Conservation (phyloP, 2,113 vertebrate species). For the Felis catus region DNA sequence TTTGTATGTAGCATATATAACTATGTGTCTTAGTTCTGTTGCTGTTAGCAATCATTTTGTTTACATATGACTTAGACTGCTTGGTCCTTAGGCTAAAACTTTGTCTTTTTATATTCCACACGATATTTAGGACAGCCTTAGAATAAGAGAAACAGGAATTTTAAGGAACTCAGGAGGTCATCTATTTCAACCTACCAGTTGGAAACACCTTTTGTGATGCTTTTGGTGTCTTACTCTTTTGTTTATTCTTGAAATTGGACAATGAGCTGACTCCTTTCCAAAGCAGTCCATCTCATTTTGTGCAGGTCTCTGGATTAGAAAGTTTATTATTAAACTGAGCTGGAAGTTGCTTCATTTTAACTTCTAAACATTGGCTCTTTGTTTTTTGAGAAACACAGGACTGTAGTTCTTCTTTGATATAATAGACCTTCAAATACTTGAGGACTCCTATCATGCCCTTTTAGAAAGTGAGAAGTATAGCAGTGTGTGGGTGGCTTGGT, state of each 20-base stretch:
- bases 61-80: neutral
- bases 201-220: neutral
- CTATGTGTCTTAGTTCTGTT: neutral
- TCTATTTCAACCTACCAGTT: neutral
- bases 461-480: neutral
- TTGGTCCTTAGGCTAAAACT: neutral
- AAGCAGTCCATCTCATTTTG: neutral
- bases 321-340: neutral
- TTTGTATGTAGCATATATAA: neutral
- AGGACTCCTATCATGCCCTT: neutral
- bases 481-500: no score
- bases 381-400: neutral
- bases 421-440: slow-evolving; percentile 7
- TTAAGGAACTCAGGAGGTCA: neutral
- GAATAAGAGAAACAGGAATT: neutral
- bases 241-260: neutral
- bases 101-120: neutral
- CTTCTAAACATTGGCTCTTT: neutral
- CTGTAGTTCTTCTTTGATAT: neutral
- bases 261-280: neutral
- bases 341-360: neutral
- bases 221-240: neutral
- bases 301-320: neutral
- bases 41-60: neutral
- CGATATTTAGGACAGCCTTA: neutral